Evolutionary conservation across 2,888 invertebrate genomes (phyloP).

Genomic region (Vandiemenella viatica): DNA sequence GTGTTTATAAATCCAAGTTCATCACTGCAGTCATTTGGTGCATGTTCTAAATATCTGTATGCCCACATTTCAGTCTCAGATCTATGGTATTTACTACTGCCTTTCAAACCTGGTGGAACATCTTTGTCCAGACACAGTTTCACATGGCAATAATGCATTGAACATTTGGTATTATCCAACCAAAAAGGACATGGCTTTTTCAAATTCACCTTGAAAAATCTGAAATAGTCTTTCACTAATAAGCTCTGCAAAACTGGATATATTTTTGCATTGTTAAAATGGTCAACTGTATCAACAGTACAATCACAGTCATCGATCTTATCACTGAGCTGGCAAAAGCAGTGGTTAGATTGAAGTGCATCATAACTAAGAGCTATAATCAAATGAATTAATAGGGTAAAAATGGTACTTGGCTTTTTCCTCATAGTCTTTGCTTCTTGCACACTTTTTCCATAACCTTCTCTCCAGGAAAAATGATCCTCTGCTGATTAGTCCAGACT

Average conservation of each 20-base stretch:
- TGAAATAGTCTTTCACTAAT: conserved; percentile 82
- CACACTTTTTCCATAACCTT: no score
- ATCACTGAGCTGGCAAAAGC: conserved; percentile 56
- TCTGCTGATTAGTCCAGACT: no score
- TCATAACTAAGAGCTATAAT: no score
- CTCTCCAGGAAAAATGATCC: no score
- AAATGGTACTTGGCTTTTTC: no score
- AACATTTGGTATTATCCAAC: conserved; percentile 82
- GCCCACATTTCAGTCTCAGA: no score
- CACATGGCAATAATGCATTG: conserved; percentile 82
- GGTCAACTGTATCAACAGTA: conserved; percentile 83
- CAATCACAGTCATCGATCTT: conserved; percentile 91
- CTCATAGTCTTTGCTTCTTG: no score
- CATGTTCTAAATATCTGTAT: neutral
- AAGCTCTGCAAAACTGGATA: conserved; percentile 81
- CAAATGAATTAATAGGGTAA: no score
- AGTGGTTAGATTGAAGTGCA: no score
- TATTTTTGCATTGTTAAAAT: conserved; percentile 86
- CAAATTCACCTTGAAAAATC: conserved; percentile 66
- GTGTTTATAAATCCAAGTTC: conserved; percentile 71
- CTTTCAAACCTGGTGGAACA: conserved; percentile 58
- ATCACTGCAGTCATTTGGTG: conserved; percentile 23
- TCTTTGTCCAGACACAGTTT: conserved; percentile 73
- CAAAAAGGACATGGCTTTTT: conserved; percentile 81
- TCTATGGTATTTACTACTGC: no score